phyloP scores from a whole-genome alignment of 2,113 vertebrate species.

The Alethe castanea region DNA sequence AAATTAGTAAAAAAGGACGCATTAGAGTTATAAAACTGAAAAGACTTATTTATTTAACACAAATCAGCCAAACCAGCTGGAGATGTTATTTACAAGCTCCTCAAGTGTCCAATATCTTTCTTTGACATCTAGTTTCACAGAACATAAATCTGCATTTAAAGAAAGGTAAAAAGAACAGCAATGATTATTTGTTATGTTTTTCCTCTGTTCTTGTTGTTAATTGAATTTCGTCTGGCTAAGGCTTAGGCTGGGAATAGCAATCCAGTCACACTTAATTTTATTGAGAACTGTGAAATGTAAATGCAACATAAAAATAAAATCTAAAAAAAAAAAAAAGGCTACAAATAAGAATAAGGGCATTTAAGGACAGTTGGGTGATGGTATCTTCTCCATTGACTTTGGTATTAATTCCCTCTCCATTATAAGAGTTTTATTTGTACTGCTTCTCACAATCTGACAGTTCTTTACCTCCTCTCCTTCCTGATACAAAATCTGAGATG shows the following conservation, averaged over 20 bases:
- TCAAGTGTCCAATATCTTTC: neutral
- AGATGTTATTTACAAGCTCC: conserved; percentile 49
- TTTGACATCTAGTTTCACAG: neutral
- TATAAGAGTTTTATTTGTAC: neutral
- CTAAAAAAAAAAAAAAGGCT: neutral
- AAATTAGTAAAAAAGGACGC: conserved; percentile 42
- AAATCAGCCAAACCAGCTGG: conserved; percentile 49
- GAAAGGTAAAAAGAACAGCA: neutral
- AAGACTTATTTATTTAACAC: conserved; percentile 35
- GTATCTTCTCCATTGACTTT: neutral
- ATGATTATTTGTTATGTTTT: neutral
- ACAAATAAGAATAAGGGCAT: neutral
- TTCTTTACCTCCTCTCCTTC: neutral
- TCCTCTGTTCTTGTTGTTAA: conserved; percentile 2
- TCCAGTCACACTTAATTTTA: neutral
- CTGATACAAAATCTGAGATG: neutral
- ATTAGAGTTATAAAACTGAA: conserved; percentile 48
- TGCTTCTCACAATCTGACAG: neutral
- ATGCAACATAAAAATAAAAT: neutral
- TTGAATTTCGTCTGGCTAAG: conserved; percentile 7
- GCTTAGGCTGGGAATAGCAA: neutral
- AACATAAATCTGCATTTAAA: neutral
- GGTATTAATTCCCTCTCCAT: neutral
- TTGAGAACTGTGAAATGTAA: neutral
- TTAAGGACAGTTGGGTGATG: neutral